Evolutionary conservation across 1,140 invertebrate species (phyloP).

Genomic region (Magallana angulata): DNA sequence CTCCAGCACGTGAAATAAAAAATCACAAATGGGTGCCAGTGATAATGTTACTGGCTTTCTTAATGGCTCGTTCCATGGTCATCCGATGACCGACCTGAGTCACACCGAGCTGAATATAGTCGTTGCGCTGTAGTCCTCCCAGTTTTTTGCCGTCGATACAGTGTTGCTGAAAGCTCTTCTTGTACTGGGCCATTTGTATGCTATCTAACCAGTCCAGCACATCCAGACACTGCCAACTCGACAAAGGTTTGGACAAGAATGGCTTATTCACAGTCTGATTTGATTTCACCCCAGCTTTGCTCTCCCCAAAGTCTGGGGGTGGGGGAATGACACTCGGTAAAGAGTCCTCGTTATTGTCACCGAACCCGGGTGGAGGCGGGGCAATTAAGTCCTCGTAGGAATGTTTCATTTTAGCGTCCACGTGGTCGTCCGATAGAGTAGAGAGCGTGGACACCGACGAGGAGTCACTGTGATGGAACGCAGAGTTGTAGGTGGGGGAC

Average conservation of each 20-base stretch:
- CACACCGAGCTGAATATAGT: conserved; percentile 76
- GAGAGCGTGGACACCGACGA: conserved; percentile 75
- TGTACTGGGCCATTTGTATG: conserved; percentile 75
- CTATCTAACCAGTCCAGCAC: conserved; percentile 78
- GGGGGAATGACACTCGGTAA: conserved; percentile 67
- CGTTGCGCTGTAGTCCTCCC: conserved; percentile 71
- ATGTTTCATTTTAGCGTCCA: conserved; percentile 58
- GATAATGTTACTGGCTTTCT: conserved; percentile 66
- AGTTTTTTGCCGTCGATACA: conserved; percentile 76
- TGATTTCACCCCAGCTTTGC: conserved; percentile 8
- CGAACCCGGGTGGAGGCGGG: conserved; percentile 72
- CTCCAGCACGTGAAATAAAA: not conserved
- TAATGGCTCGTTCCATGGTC: conserved; percentile 77
- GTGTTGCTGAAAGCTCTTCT: conserved; percentile 73
- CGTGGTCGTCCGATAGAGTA: conserved; percentile 72
- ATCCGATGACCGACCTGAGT: conserved; percentile 77
- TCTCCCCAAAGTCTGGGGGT: conserved; percentile 64
- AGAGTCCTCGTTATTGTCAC: conserved; percentile 61
- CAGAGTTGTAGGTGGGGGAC: conserved; percentile 66
- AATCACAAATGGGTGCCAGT: conserved; percentile 23
- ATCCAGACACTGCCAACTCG: conserved; percentile 75
- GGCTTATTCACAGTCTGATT: conserved; percentile 58
- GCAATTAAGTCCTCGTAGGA: conserved; percentile 70
- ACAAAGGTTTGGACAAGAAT: conserved; percentile 70
- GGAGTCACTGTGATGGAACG: conserved; percentile 62